Evolutionary conservation across 2,113 vertebrate species (phyloP), one percentile per base, ranked within the genome.

Genomic region (Sturnira hondurensis): DNA sequence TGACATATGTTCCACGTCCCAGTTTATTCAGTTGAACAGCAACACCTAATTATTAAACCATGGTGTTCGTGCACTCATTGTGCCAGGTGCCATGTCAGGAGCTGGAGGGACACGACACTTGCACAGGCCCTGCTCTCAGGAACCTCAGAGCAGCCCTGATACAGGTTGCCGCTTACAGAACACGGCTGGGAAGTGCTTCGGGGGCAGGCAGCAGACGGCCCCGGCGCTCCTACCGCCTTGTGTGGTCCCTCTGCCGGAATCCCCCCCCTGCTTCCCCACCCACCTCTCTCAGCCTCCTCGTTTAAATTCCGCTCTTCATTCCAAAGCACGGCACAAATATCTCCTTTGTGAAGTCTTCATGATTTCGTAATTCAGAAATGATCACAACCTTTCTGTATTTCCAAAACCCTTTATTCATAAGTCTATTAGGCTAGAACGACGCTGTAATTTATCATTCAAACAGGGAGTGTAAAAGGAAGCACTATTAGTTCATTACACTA

Each of bases 391-490:
- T 71, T 83, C 28, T 17, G 11, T 89, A 38, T 89, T 90, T 92
- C 58, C 6, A 65, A 45, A 96, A 76, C 38, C 13, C 68, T 65
- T 47, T 74, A 38, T 58, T 89, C 20, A 19, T 65, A 82, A 78
- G 54, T 74, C 71, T 93, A 36, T 76, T 43, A 74, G 36, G 50
- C 43, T 58, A 33, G 45, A 19, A 7, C 3, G 7, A 67, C 38
- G 17, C 3, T 67, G 15, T 80, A 70, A n/a, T 94, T 94, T 94
- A 76, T 91, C 67, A 71, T 92, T 45, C 36, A 28, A 22, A 90
- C 50, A 58, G 38, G 31, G 47, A 86, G 74, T 0, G 19, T 54
- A 33, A 68, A 45, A 86, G 16, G 74, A 71, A 31, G 13, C 81
- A 47, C 61, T 83, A 8, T 68, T 89, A 88, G 47, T 88, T 87